A percentile compares a stretch with the other conserved stretches of the same genome.
Evolutionary conservation across 2,888 invertebrate species (phyloP).

Genomic region (Rhimphoctona megacephalus): DNA sequence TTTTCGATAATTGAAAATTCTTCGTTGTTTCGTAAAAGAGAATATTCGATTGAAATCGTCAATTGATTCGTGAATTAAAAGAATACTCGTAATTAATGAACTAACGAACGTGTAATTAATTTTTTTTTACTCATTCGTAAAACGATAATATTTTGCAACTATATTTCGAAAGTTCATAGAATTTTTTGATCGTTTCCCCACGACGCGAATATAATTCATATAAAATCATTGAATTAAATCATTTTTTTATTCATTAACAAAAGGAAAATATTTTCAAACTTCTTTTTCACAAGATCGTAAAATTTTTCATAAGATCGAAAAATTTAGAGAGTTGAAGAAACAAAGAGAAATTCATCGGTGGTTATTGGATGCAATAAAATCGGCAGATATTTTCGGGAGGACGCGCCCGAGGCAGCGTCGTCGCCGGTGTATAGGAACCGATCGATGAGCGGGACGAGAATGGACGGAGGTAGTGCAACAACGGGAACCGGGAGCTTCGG

Average conservation of each 20-base stretch:
- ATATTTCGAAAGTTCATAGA: no score
- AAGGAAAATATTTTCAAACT: no score
- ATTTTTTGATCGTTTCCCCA: no score
- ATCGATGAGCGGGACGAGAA: slow-evolving; percentile 82
- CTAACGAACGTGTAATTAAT: no score
- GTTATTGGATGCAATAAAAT: not conserved
- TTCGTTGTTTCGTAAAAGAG: not conserved
- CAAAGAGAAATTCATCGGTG: not conserved
- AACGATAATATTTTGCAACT: not conserved
- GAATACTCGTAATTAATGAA: no score
- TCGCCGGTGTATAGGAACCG: slow-evolving; percentile 78
- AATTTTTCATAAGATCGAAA: no score
- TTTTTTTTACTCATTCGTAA: not conserved
- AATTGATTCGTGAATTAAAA: not conserved
- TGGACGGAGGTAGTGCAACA: slow-evolving; percentile 71
- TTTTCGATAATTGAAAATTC: not conserved
- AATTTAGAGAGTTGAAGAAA: not conserved
- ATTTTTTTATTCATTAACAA: no score
- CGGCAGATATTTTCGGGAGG: slow-evolving; percentile 80
- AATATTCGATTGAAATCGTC: not conserved
- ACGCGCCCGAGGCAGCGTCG: slow-evolving; percentile 72
- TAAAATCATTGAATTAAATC: no score
- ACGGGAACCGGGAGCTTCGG: slow-evolving; percentile 72
- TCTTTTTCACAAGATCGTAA: no score
- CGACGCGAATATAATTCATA: no score